A percentile compares a stretch with the other conserved stretches of the same genome.
Evolutionary conservation across 2,797 vertebrate genomes (phyloP).

Genomic region (Bothrops alternatus): DNA sequence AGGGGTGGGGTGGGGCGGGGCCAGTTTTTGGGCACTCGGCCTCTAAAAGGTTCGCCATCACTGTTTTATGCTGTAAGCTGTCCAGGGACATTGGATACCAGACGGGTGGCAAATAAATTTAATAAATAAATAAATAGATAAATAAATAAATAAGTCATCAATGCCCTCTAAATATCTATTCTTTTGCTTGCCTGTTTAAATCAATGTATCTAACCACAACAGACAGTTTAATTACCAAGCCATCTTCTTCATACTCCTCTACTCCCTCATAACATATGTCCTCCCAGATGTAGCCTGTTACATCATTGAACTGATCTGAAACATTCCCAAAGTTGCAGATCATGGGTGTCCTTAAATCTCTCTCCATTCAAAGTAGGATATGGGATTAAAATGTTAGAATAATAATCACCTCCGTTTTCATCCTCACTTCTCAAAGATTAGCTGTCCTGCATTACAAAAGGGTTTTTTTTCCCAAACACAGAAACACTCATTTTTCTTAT

Average conservation of each 20-base stretch:
- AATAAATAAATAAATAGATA: not conserved
- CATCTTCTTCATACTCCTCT: not conserved
- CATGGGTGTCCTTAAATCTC: not conserved
- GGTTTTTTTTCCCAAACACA: not conserved
- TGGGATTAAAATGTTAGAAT: not conserved
- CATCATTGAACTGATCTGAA: not conserved
- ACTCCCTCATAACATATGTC: not conserved
- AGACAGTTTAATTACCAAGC: not conserved
- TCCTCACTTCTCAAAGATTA: not conserved
- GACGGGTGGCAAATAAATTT: not conserved
- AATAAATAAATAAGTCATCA: not conserved
- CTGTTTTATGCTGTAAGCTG: not conserved
- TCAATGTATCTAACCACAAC: not conserved
- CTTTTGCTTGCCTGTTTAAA: not conserved
- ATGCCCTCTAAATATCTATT: not conserved
- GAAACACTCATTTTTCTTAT: not conserved
- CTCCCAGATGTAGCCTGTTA: not conserved
- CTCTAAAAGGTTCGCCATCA: too few relatives aligned
- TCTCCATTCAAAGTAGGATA: not conserved
- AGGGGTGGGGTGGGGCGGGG: too few relatives aligned
- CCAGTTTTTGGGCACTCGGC: too few relatives aligned
- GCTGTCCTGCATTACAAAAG: not conserved
- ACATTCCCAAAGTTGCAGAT: not conserved
- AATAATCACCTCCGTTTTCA: not conserved
- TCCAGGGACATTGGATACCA: not conserved